Conservation (phyloP, 23 tunicate genomes). For the Ciona savignyi region DNA sequence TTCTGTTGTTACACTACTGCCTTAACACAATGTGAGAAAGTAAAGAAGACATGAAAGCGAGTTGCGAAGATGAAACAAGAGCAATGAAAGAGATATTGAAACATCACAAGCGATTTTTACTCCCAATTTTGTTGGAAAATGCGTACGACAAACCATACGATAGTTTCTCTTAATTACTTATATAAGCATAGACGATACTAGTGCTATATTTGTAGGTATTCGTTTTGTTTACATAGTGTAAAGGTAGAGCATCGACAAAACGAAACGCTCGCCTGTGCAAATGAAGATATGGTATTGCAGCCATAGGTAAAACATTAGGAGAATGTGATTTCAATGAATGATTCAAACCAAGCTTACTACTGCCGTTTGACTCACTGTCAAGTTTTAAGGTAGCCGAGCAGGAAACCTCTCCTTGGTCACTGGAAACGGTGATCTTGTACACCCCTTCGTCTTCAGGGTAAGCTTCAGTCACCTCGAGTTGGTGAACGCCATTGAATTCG, state of each 20-base stretch:
- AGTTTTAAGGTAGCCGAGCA: constrained; percentile 70
- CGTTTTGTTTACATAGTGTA: background rate
- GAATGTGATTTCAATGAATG: background rate
- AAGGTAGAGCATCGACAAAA: background rate
- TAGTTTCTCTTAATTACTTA: no score
- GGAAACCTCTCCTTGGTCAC: constrained; percentile 56
- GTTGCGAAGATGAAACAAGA: no score
- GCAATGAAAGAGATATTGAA: no score
- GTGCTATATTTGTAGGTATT: no score
- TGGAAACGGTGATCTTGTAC: constrained; percentile 53
- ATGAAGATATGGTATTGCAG: background rate
- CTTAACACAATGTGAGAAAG: no score
- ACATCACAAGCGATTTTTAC: no score
- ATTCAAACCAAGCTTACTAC: background rate
- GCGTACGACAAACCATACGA: no score
- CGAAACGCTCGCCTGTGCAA: background rate
- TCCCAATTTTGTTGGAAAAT: no score
- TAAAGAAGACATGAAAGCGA: no score
- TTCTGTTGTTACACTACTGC: no score
- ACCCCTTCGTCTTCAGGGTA: constrained; percentile 94
- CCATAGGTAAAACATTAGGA: background rate
- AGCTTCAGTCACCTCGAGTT: constrained; percentile 80
- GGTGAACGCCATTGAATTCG: constrained; percentile 58
- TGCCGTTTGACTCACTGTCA: constrained; percentile 87
- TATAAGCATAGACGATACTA: no score